Conservation (phyloP, 2,797 vertebrate genomes). For the Lepus oiostolus region DNA sequence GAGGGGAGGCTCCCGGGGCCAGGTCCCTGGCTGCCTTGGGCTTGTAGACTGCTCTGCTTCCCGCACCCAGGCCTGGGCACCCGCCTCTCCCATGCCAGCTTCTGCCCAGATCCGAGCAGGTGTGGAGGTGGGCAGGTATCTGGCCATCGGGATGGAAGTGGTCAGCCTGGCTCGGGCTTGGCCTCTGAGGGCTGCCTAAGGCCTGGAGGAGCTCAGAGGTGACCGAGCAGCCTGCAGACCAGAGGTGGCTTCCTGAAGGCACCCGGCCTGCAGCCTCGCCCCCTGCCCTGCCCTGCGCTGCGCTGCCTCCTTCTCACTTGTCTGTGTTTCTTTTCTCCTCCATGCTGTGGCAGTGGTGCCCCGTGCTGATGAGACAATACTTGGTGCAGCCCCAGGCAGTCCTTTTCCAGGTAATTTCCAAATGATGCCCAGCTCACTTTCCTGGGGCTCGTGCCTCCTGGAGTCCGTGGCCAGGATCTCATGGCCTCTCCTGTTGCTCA, state of each 20-base stretch:
- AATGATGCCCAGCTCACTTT: constrained; percentile 25
- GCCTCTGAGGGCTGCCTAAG: background rate
- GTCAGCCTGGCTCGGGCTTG: background rate
- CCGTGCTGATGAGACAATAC: constrained; percentile 92
- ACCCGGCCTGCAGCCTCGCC: constrained; percentile 41
- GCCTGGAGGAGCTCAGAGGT: constrained; percentile 20
- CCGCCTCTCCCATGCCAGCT: fast-evolving
- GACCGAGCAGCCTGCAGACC: background rate
- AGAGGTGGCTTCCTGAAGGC: background rate
- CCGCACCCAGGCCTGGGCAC: background rate
- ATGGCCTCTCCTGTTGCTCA: background rate
- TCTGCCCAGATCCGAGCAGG: background rate
- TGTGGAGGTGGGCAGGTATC: background rate
- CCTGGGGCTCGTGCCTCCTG: constrained; percentile 86
- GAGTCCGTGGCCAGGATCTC: background rate
- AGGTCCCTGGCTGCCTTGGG: background rate
- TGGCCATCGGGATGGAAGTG: background rate
- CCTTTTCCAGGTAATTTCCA: constrained; percentile 92
- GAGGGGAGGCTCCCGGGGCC: background rate
- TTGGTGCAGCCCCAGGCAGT: constrained; percentile 91
- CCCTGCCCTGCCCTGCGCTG: constrained; percentile 79
- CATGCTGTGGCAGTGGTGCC: constrained; percentile 92
- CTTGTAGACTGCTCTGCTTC: background rate
- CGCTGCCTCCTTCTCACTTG: constrained; percentile 87
- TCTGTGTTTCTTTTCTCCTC: constrained; percentile 91